Base-by-base conservation (phyloP, 2,797 vertebrate species). In the Distichodus sexfasciatus region DNA sequence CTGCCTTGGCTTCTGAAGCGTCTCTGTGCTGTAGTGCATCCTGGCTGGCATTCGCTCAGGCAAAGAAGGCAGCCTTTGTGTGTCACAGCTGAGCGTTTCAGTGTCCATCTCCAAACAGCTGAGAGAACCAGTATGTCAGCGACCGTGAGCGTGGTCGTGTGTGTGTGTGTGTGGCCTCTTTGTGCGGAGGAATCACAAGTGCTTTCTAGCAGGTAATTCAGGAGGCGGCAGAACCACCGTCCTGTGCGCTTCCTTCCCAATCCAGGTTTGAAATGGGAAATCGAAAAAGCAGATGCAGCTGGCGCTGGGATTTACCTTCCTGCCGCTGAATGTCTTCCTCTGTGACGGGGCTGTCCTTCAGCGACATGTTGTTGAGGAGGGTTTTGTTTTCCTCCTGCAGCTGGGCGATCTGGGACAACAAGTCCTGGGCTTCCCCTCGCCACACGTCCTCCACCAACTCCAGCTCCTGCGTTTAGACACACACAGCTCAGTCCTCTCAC, bases 381-480 rank as follows among this genome's bases (percentile, higher is more conserved):
- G 91, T 86, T 60, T 97, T 94, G 90, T 99, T 99, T 82, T 99
- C 97, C 80, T 97, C 94, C 87, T 99, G 97, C 74, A 99, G 94
- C 87, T 96, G 96, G 28, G 96, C 91, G 15, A 99, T 99, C 87
- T 98, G 96, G 1, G 92, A 91, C 29, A 99, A 93, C 15, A 99
- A 92, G 59, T 99, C 97, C 85, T 98, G 97, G 0, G 96, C 96
- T 77, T 99, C 96, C 46, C 95, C 96, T 69, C 97, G 87, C 97
- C 97, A 99, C 43, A 98, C 97, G 33, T 99, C 97, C 85, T 98
- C 97, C 75, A 98, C 96, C 86, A 98, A 89, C 83, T 98, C 96
- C 84, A 99, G 87, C 84, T 99, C 97, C 97, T 99, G 76, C 1
- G 33, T 41, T 21, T 23, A 44, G 35, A 68, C 24, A 62, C 48